Evolutionary conservation across 2,797 vertebrate genomes (phyloP).

Genomic region (Simalia tracyae): DNA sequence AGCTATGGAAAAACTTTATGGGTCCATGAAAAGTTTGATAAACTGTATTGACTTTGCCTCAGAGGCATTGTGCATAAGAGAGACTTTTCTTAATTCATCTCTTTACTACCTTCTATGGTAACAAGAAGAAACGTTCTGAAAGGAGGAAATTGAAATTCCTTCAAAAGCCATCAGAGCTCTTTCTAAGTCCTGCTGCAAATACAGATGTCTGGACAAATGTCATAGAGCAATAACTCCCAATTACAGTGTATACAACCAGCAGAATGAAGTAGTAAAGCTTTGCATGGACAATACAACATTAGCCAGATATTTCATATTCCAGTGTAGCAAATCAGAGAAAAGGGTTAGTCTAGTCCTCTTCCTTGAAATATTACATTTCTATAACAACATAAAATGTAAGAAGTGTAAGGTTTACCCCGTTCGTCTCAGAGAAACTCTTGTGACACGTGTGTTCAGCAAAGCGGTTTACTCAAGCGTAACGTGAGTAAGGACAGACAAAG

Average conservation of each 20-base stretch:
- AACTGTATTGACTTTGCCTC: neutral
- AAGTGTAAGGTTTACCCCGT: neutral
- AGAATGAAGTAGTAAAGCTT: neutral
- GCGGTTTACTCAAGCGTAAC: no score
- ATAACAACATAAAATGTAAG: neutral
- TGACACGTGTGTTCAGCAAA: no score
- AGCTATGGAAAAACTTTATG: neutral
- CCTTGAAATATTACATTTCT: neutral
- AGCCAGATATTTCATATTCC: neutral
- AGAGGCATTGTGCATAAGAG: neutral
- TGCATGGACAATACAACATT: neutral
- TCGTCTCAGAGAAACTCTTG: no score
- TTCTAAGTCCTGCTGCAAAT: neutral
- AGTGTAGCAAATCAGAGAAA: neutral
- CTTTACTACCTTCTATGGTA: constrained; percentile 12
- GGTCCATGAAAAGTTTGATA: neutral
- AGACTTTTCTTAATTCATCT: neutral
- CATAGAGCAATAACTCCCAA: neutral
- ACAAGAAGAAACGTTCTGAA: neutral
- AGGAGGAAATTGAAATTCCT: neutral
- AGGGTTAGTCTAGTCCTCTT: neutral
- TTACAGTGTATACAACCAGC: neutral
- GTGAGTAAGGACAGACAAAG: no score
- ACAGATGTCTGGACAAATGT: neutral
- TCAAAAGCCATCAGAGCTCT: neutral